Conservation (phyloP, 1,140 invertebrate species). For the Papilio glaucus region DNA sequence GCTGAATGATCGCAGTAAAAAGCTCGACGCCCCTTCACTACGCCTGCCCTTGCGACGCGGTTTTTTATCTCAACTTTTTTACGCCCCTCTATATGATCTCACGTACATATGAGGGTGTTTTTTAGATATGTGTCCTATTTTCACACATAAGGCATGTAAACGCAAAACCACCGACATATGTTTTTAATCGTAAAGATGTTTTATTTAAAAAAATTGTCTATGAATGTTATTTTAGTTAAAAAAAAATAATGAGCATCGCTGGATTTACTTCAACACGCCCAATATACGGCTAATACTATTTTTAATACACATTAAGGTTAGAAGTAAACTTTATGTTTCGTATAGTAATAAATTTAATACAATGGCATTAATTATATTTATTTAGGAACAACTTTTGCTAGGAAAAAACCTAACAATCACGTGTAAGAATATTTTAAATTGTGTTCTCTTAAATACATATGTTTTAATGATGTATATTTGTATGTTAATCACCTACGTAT, state of each 20-base stretch:
- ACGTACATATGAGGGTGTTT: too few relatives aligned
- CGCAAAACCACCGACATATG: too few relatives aligned
- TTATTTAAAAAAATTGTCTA: too few relatives aligned
- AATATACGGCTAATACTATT: too few relatives aligned
- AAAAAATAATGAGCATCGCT: too few relatives aligned
- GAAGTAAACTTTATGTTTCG: not conserved
- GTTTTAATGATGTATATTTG: constrained; percentile 15
- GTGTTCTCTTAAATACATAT: not conserved
- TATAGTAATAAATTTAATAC: not conserved
- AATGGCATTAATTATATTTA: not conserved
- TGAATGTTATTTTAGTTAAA: too few relatives aligned
- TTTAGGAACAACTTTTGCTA: not conserved
- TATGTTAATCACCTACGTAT: constrained; percentile 26
- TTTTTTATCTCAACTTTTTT: constrained; percentile 60
- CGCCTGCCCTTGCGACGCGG: constrained; percentile 46
- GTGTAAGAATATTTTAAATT: not conserved
- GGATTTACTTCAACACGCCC: too few relatives aligned
- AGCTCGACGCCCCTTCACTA: constrained; percentile 65
- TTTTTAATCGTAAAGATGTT: too few relatives aligned
- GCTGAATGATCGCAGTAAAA: constrained; percentile 62
- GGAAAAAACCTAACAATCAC: not conserved
- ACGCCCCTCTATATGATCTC: constrained; percentile 26
- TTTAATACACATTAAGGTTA: too few relatives aligned
- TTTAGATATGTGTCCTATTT: too few relatives aligned
- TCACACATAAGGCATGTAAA: too few relatives aligned